Evolutionary conservation across 64 coral and sea anemone species (phyloP), one percentile per base, ranked within the genome.

Genomic region (Actinia equina): DNA sequence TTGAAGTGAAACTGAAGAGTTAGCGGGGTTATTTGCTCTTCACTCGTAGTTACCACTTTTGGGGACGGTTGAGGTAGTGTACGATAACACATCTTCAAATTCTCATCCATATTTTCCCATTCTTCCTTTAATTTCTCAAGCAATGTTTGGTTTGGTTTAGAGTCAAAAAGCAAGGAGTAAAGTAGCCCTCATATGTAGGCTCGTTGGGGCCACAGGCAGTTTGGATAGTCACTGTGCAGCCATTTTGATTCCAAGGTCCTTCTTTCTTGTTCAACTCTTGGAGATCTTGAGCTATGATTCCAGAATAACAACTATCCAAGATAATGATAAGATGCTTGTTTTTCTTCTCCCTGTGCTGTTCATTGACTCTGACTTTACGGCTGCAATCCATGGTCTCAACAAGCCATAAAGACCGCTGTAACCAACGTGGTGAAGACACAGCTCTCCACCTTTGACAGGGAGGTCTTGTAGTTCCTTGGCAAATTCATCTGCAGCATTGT

Each of bases 371-470:
- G 83, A 14, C 63, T 65, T 88, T 8, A 91, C 55, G 82, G 80
- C 80, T 23, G 89, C 86, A 56, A 91, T 80, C 89, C 89, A 94
- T 23, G 89, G 89, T 45, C 54, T 85, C 22, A 94, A 55, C 56
- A 91, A 51, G 20, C 89, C 93, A 58, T 85, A 76, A 16, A 94
- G 89, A 42, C 54, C 93, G 88, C 93, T 91, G 71, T 84, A 94
- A 1, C 93, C 93, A 71, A 85, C 43, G 4, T 81, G 0, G 7
- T 88, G 88, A 17, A 94, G 74, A 85, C 43, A 88, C 14, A 94
- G 81, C 57, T 94, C 93, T 44, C 93, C 93, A 9, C 89, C 93
- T 70, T 91, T 88, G 7, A 94, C 88, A 30, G 17, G 70, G 15
- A 41, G 41, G 13, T 18, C 18, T 86, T 89, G 54, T 59, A n/a